phyloP scores from a whole-genome alignment of 1,140 invertebrate species.

The Drosophila erecta region DNA sequence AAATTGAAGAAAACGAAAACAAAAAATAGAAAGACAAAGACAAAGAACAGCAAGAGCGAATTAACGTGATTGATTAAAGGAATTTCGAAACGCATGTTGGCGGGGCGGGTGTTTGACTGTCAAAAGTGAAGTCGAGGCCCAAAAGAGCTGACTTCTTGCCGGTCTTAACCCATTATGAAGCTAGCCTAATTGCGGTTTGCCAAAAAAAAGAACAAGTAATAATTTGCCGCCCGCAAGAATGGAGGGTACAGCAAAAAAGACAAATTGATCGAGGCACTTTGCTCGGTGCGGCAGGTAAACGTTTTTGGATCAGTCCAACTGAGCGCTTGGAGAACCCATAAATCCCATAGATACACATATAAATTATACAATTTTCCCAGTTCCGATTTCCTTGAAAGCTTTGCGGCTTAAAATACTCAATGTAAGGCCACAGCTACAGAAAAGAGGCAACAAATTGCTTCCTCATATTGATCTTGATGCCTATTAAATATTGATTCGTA shows the following conservation, averaged over 20 bases:
- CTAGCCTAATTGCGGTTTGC: slow-evolving; percentile 53
- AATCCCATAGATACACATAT: not conserved
- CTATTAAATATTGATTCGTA: not conserved
- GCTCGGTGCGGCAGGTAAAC: not conserved
- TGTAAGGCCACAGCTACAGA: not conserved
- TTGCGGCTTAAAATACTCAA: not conserved
- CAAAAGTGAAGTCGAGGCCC: slow-evolving; percentile 13
- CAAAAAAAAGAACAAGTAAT: slow-evolving; percentile 28
- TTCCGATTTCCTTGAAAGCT: slow-evolving; percentile 1
- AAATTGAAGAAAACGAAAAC: not conserved
- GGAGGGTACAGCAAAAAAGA: not conserved
- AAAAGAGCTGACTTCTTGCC: slow-evolving; percentile 7
- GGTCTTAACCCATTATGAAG: slow-evolving; percentile 10
- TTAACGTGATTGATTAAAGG: slow-evolving; percentile 75
- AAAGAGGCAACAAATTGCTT: not conserved
- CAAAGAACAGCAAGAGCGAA: slow-evolving; percentile 56
- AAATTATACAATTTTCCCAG: not conserved
- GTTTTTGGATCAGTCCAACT: not conserved
- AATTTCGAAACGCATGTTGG: slow-evolving; percentile 48
- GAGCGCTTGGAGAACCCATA: not conserved
- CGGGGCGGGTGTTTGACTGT: slow-evolving; percentile 13
- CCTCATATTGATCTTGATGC: not conserved
- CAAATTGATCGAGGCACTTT: slow-evolving; percentile 22
- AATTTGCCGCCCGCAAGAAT: slow-evolving; percentile 23
- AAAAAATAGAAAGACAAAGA: slow-evolving; percentile 13